Base-by-base conservation (phyloP, 2,113 vertebrate genomes). In the Felis chaus region DNA sequence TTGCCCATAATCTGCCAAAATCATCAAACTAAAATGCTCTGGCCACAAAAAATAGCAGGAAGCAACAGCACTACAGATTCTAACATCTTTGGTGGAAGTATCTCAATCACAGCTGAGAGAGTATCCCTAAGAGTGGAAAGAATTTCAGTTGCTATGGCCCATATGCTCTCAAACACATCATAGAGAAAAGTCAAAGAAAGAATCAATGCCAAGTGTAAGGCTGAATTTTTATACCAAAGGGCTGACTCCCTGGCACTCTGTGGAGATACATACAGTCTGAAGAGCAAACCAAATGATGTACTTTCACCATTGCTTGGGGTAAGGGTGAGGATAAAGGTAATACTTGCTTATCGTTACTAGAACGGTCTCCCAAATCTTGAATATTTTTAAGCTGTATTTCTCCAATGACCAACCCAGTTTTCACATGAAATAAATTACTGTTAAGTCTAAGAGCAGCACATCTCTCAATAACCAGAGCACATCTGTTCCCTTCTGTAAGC, bases 11-110 rank as follows among this genome's bases (percentile, higher is more conserved):
- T 91, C 36, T 97, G 82, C 85, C 95, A 95, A 96, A 97, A 95
- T 95, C 76, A 97, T 88, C 55, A 97, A 97, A 97, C 82, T 91
- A 76, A 98, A 97, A 94, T 27, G 19, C 82, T 85, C 61, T 80
- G 71, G 63, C 36, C 73, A 93, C 41, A 71, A 73, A 63, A 93
- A 89, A 65, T 25, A 79, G 31, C 65, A 95, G 86, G 93, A 90
- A 97, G 39, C 73, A 97, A 65, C 41, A 97, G 79, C 53, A 81
- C 2, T 92, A 89, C 78, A 84, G 36, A 95, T 66, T 66, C 69
- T 92, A 96, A 92, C 27, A 76, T 95, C 83, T 96, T 92, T 94
- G 55, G 83, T 97, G 63, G 94, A 85, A 97, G 31, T 89, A 33
- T 94, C 50, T 92, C 48, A 91, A 5, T 82, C 68, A 65, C 50